These are phyloP conservation scores for Sisyra terminalis DNA, from an alignment of 2,888 invertebrate species.

Conservation along the genomic window DNA sequence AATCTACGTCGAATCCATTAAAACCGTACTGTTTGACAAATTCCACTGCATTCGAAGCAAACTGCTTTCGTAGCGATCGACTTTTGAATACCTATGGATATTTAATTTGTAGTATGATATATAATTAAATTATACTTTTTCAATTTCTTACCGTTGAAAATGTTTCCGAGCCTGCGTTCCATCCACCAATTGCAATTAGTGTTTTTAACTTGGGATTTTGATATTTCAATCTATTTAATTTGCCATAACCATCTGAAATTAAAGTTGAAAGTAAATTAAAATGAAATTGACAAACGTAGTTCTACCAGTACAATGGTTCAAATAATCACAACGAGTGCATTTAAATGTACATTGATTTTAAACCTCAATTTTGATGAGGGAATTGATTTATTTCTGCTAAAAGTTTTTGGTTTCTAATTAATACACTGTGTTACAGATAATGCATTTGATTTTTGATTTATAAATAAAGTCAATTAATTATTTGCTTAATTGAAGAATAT, in stretches of 20 bases:
- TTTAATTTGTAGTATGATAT: neutral
- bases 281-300: too few species aligned
- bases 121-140: neutral
- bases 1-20: constrained; percentile 56
- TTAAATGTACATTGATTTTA: too few species aligned
- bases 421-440: too few species aligned
- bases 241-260: constrained; percentile 31
- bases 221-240: constrained; percentile 36
- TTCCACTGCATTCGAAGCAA: constrained; percentile 35
- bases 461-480: too few species aligned
- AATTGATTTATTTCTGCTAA: too few species aligned
- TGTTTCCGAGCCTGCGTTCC: constrained; percentile 32
- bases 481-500: too few species aligned
- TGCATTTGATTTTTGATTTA: too few species aligned
- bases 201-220: constrained; percentile 35
- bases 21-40: constrained; percentile 40
- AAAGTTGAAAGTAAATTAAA: too few species aligned
- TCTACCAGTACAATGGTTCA: too few species aligned
- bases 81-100: constrained; percentile 26
- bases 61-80: constrained; percentile 28
- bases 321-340: too few species aligned
- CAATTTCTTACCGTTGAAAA: constrained; percentile 3
- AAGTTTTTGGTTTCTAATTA: too few species aligned
- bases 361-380: too few species aligned
- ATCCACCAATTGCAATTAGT: constrained; percentile 51